A percentile compares a stretch with the other conserved stretches of the same genome.
These are phyloP conservation scores for Orius insidiosus DNA, from an alignment of 1,140 invertebrate genomes.

Conservation along the genomic window DNA sequence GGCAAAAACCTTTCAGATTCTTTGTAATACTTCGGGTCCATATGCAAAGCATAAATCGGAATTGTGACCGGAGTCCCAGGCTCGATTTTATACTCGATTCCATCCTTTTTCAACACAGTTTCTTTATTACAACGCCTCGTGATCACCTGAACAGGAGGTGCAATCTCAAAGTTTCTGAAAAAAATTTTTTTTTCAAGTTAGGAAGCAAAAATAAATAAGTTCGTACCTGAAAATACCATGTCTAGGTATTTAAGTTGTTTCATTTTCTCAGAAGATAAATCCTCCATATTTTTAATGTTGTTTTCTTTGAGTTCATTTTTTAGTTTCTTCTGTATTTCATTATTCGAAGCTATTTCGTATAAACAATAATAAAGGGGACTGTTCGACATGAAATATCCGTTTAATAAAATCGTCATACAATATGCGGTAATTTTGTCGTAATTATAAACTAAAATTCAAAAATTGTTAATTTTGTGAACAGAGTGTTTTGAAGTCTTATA, in stretches of 20 bases:
- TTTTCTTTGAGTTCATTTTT: conserved; percentile 33
- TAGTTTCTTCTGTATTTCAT: conserved; percentile 35
- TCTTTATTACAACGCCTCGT: conserved; percentile 28
- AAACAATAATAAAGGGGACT: conserved; percentile 28
- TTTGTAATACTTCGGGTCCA: conserved; percentile 33
- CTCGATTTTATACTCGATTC: conserved; percentile 25
- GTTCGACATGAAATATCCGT: conserved; percentile 23
- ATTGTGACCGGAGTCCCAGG: conserved; percentile 27
- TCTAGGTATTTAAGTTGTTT: conserved; percentile 9
- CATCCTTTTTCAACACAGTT: not conserved
- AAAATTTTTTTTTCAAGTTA: not conserved
- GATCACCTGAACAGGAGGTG: conserved; percentile 34
- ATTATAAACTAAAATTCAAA: conserved; percentile 12
- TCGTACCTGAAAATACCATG: conserved; percentile 10
- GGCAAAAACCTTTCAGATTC: conserved; percentile 47
- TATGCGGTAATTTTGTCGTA: conserved; percentile 10
- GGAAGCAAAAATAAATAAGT: not conserved
- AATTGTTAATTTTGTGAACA: not conserved
- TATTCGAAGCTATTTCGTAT: conserved; percentile 32
- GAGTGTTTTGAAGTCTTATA: not conserved
- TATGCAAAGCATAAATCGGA: conserved; percentile 25
- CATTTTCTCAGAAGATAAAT: conserved; percentile 1
- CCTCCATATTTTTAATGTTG: not conserved
- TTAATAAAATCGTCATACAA: conserved; percentile 9
- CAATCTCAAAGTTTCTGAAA: conserved; percentile 35